Evolutionary conservation across 2,113 vertebrate genomes (phyloP), one percentile per base, ranked within the genome.

Genomic region (Tringa solitaria): DNA sequence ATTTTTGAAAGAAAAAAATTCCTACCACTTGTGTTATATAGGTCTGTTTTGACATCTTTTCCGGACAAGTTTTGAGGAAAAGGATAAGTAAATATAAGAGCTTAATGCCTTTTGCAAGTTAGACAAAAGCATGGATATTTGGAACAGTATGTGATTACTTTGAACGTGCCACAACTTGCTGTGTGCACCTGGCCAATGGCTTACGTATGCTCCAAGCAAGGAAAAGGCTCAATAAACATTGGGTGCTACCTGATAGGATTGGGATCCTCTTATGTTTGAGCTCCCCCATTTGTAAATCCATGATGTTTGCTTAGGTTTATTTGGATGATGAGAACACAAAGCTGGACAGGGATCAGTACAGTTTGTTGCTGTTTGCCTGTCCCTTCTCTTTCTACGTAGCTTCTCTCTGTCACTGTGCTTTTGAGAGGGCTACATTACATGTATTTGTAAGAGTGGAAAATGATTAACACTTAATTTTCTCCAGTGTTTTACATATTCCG

Each of bases 401-500:
- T 84, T 65, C 33, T 33, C 10, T 73, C n/a, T 3, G 1, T 57
- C 17, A 3, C 28, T 60, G 0, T 24, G 41, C 22, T n/a, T 82
- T 35, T 39, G 32, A 23, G 50, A 37, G 22, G 17, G 37, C 41
- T 43, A 15, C 3, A 1, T 48, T 65, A 21, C 7, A 0, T 10
- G 30, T 37, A 2, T 78, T 87, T 63, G 3, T 69, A 54, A n/a
- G 17, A 8, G 13, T 1, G 7, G n/a, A 33, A 59, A 67, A 59
- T 26, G 0, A 63, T 87, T 13, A 86, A 73, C 12, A 1, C 14
- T 22, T 41, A 1, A 13, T 68, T 54, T 48, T 72, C 46, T 72
- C 14, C 32, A 37, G 0, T 54, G 33, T 59, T 86, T 30, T 28
- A 20, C 0, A 0, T 80, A 7, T 35, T 51, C 2, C 0, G 0